These are phyloP conservation scores for Neoaliturus tenellus DNA, from an alignment of 2,888 invertebrate species.

Conservation along the genomic window DNA sequence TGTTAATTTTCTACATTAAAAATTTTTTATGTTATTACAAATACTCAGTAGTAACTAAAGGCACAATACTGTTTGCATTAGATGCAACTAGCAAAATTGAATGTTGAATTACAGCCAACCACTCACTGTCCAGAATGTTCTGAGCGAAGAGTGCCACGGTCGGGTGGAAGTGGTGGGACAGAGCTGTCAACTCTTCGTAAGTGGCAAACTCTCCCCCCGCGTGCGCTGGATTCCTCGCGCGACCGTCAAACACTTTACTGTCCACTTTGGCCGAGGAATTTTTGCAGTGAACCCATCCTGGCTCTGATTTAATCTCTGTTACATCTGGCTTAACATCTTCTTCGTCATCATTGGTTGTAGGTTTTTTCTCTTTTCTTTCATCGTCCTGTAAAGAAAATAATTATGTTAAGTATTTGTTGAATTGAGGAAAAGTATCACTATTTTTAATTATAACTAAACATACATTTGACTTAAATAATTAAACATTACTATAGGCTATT, in stretches of 20 bases:
- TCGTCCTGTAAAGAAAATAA: not conserved
- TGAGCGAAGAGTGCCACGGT: slow-evolving; percentile 92
- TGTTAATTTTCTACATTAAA: too few species aligned
- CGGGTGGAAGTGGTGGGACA: slow-evolving; percentile 92
- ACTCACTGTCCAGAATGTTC: slow-evolving; percentile 82
- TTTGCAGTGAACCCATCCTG: slow-evolving; percentile 63
- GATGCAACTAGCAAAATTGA: not conserved
- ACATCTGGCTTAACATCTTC: slow-evolving; percentile 71
- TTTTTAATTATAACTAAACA: too few species aligned
- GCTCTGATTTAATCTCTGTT: slow-evolving; percentile 73
- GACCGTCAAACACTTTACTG: slow-evolving; percentile 77
- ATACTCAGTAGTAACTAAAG: too few species aligned
- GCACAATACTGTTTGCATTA: too few species aligned
- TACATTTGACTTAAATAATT: too few species aligned
- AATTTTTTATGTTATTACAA: too few species aligned
- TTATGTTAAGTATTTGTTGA: too few species aligned
- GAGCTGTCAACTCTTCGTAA: slow-evolving; percentile 83
- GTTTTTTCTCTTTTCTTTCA: not conserved
- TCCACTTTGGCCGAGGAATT: slow-evolving; percentile 65
- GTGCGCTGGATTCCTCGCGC: slow-evolving; percentile 89
- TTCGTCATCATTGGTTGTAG: not conserved
- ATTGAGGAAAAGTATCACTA: too few species aligned
- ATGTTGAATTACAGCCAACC: not conserved
- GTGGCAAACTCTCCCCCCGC: slow-evolving; percentile 85
- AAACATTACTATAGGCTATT: too few species aligned